These are phyloP conservation scores for Tenualosa thibaudeaui DNA, from an alignment of 2,797 vertebrate species.

Conservation along the genomic window DNA sequence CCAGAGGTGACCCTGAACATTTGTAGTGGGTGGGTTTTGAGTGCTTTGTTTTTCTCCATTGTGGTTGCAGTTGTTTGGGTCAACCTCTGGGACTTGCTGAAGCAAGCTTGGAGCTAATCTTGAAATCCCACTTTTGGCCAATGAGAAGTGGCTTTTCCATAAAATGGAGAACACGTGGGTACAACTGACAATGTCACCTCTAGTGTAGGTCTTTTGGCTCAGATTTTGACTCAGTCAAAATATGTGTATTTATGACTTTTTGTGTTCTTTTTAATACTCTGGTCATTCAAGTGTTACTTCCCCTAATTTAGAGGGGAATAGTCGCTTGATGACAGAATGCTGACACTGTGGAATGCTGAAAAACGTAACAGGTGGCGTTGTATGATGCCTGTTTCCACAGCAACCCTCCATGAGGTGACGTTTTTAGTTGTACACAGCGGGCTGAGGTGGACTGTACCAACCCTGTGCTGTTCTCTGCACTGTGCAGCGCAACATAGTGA, in stretches of 20 bases:
- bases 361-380: slow-evolving; percentile 1
- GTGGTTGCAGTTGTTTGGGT: slow-evolving; percentile 7
- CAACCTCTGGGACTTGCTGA: slow-evolving; percentile 10
- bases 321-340: slow-evolving; percentile 13
- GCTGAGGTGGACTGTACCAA: slow-evolving; percentile 35
- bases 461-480: slow-evolving; percentile 48
- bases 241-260: slow-evolving; percentile 21
- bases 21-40: slow-evolving; percentile 16
- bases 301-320: slow-evolving; percentile 17
- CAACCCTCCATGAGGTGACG: slow-evolving; percentile 32
- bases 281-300: slow-evolving; percentile 41
- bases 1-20: slow-evolving; percentile 38
- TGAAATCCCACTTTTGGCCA: slow-evolving; percentile 29
- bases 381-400: slow-evolving; percentile 30
- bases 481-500: slow-evolving; percentile 36
- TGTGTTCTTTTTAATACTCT: slow-evolving; percentile 29
- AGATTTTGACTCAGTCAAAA: slow-evolving; percentile 32
- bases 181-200: slow-evolving; percentile 17
- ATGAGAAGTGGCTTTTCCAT: slow-evolving; percentile 20
- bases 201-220: background rate
- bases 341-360: slow-evolving; percentile 33
- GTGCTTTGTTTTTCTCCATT: slow-evolving; percentile 20
- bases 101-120: slow-evolving; percentile 32
- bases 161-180: slow-evolving; percentile 8
- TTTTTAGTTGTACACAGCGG: slow-evolving; percentile 38